These are phyloP conservation scores for Hydroisotoma schaefferi DNA, from an alignment of 2,888 invertebrate species.

Conservation along the genomic window DNA sequence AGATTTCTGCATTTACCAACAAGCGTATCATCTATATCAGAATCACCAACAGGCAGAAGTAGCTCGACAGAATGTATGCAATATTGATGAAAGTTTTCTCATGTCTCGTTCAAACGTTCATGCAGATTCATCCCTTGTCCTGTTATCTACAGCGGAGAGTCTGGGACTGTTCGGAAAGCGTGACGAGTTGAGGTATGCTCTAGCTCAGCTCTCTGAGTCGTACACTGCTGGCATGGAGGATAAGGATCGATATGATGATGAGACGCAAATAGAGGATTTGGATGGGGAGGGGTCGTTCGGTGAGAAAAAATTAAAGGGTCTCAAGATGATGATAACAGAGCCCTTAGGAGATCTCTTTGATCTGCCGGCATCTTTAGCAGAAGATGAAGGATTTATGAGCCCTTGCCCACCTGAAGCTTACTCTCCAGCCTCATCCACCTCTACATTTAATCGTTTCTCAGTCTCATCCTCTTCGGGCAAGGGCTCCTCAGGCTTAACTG, in stretches of 20 bases:
- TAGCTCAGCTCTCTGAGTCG: too few species aligned
- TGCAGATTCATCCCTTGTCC: constrained; percentile 23
- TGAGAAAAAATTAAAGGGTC: constrained; percentile 40
- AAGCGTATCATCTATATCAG: neutral
- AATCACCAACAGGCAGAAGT: neutral
- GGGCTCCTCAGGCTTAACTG: neutral
- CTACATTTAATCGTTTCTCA: constrained; percentile 18
- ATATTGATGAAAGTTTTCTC: constrained; percentile 29
- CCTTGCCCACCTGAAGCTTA: constrained; percentile 33
- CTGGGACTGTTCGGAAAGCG: constrained; percentile 12
- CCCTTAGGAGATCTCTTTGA: constrained; percentile 40
- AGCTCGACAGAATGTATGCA: neutral
- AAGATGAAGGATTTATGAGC: constrained; percentile 40
- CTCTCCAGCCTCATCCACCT: constrained; percentile 26
- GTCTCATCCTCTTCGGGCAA: constrained; percentile 14
- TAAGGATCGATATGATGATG: constrained; percentile 18
- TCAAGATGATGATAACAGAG: constrained; percentile 35
- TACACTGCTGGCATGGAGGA: too few species aligned
- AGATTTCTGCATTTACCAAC: constrained; percentile 2
- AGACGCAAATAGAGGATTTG: constrained; percentile 14
- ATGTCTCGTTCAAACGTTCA: constrained; percentile 26
- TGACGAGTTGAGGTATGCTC: constrained; percentile 14
- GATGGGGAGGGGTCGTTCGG: constrained; percentile 28
- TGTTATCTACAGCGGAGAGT: constrained; percentile 10
- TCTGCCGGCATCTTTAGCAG: constrained; percentile 29